Evolutionary conservation across 2,888 invertebrate species (phyloP).

Genomic region (Tetragnatha montana): DNA sequence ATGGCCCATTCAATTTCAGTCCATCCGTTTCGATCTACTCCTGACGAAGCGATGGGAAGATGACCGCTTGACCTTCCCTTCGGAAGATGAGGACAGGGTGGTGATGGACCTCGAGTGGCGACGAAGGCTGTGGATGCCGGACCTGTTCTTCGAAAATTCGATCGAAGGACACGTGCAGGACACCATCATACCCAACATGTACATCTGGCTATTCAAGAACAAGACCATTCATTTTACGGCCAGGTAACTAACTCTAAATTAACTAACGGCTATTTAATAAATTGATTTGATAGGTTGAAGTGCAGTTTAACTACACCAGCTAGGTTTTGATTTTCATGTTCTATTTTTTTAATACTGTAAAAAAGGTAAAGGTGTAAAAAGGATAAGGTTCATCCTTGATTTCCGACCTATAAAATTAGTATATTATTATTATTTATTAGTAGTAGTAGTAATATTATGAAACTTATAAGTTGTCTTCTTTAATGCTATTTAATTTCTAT

Average conservation of each 20-base stretch:
- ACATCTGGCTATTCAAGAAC: constrained; percentile 66
- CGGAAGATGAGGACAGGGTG: constrained; percentile 46
- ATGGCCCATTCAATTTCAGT: constrained; percentile 34
- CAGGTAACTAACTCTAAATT: constrained; percentile 54
- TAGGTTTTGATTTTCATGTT: too few relatives aligned
- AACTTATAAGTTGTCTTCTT: too few relatives aligned
- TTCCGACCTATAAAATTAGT: too few relatives aligned
- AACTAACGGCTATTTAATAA: background rate
- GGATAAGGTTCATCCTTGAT: too few relatives aligned
- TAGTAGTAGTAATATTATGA: too few relatives aligned
- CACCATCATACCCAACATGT: constrained; percentile 70
- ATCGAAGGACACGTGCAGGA: constrained; percentile 70
- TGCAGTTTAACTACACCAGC: too few relatives aligned
- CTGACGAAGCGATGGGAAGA: constrained; percentile 70
- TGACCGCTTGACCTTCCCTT: constrained; percentile 53
- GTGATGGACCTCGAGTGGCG: constrained; percentile 71
- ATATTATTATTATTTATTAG: too few relatives aligned
- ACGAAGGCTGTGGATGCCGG: constrained; percentile 71
- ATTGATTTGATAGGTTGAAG: background rate
- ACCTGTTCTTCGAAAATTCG: constrained; percentile 72
- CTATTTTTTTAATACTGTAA: too few relatives aligned
- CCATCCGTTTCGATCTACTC: constrained; percentile 68
- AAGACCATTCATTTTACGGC: constrained; percentile 70
- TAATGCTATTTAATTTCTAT: too few relatives aligned
- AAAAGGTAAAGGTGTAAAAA: too few relatives aligned